Conservation (phyloP, 2,113 vertebrate genomes). For the Varanus salvator region DNA sequence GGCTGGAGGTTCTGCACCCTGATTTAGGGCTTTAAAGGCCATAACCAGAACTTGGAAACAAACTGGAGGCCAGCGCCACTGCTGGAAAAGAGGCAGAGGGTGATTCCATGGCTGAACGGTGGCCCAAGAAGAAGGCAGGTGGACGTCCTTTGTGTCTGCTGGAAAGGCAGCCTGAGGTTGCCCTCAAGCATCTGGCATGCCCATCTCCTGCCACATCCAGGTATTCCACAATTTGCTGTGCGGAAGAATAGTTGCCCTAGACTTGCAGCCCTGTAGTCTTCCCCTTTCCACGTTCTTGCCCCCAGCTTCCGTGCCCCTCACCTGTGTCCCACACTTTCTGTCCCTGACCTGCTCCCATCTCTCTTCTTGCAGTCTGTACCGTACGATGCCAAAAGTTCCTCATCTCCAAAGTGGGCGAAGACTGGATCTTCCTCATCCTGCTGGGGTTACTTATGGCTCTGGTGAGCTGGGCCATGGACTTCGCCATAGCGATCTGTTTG, state of each 20-base stretch:
- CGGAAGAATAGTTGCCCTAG: neutral
- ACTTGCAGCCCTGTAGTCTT: neutral
- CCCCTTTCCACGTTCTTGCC: neutral
- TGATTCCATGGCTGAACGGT: no score
- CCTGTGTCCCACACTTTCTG: neutral
- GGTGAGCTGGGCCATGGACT: slow-evolving; percentile 98
- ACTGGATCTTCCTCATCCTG: slow-evolving; percentile 99
- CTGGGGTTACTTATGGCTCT: slow-evolving; percentile 95
- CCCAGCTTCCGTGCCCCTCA: no score
- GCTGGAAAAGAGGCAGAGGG: no score
- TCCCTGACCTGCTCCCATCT: neutral
- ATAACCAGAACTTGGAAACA: no score
- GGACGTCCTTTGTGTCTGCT: neutral
- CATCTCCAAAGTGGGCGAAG: slow-evolving; percentile 94
- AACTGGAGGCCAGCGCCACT: no score
- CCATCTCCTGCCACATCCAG: no score
- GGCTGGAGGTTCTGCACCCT: no score
- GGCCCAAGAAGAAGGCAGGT: neutral
- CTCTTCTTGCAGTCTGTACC: slow-evolving; percentile 83
- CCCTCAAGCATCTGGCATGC: neutral
- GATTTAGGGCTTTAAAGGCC: no score
- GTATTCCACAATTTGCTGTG: neutral
- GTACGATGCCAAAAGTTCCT: slow-evolving; percentile 94
- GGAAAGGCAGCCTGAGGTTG: neutral
- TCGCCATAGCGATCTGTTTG: slow-evolving; percentile 92